phyloP scores from a whole-genome alignment of 2,113 vertebrate species.

The Pedionomus torquatus region DNA sequence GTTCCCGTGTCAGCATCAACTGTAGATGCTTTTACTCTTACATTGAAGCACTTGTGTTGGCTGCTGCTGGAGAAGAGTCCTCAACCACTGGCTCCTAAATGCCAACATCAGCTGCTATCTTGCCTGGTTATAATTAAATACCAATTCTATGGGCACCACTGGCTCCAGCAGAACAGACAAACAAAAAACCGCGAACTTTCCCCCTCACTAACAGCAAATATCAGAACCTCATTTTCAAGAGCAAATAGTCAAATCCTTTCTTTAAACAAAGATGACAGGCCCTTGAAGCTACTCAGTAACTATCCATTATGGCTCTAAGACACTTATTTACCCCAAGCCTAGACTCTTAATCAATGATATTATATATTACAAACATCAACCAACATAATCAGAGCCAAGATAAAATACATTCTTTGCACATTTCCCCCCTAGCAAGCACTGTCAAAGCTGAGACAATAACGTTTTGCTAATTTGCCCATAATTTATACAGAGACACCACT shows the following conservation, averaged over 20 bases:
- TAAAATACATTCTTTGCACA: not conserved
- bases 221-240: not conserved
- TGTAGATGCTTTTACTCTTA: not conserved
- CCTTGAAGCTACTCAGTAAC: not conserved
- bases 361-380: not conserved
- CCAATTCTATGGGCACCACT: not conserved
- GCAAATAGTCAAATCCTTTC: not conserved
- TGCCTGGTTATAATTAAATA: not conserved
- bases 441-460: slow-evolving; percentile 1
- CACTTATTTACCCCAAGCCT: not conserved
- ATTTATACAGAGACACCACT: slow-evolving; percentile 44
- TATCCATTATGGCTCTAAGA: not conserved
- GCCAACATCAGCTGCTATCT: not conserved
- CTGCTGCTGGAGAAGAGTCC: not conserved
- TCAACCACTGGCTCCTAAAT: not conserved
- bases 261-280: not conserved
- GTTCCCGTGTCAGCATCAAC: not conserved
- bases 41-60: not conserved
- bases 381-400: not conserved
- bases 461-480: slow-evolving; percentile 30
- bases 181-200: not conserved
- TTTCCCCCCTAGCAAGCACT: not conserved
- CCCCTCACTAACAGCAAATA: not conserved
- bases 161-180: not conserved
- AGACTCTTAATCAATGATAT: not conserved